Percentiles rank a stretch among this genome's conserved stretches.
phyloP scores from a whole-genome alignment of 2,888 invertebrate species.

The Prosopocoilus inquinatus region DNA sequence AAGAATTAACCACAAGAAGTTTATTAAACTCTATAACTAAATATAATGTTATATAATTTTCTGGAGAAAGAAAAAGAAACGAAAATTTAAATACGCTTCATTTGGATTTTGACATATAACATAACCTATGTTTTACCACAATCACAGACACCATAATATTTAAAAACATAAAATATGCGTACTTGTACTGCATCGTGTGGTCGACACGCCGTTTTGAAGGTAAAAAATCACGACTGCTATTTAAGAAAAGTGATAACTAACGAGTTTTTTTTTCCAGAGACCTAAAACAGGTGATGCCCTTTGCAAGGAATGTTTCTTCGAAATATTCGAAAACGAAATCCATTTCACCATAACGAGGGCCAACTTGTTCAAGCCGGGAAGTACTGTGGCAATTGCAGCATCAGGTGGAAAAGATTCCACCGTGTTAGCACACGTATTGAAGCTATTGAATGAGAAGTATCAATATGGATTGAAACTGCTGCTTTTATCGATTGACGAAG shows the following conservation, averaged over 20 bases:
- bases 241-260: background rate
- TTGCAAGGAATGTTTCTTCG: constrained; percentile 93
- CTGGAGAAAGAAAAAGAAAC: too few relatives aligned
- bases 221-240: constrained; percentile 40
- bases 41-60: too few relatives aligned
- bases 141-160: background rate
- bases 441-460: constrained; percentile 85
- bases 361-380: constrained; percentile 77
- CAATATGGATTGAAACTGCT: constrained; percentile 87
- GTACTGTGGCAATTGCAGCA: constrained; percentile 90
- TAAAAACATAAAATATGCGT: constrained; percentile 58
- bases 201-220: constrained; percentile 73
- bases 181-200: constrained; percentile 72
- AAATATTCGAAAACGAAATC: constrained; percentile 91
- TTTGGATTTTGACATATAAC: background rate
- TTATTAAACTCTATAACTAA: too few relatives aligned
- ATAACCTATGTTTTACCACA: background rate
- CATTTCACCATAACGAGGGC: constrained; percentile 85
- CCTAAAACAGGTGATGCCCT: constrained; percentile 89
- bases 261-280: constrained; percentile 59
- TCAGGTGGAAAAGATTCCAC: constrained; percentile 97
- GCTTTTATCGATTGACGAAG: constrained; percentile 96
- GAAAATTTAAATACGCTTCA: background rate
- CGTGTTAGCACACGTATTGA: constrained; percentile 90
- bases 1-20: too few relatives aligned